Evolutionary conservation across 2,113 vertebrate species (phyloP).

Genomic region (Anhinga anhinga): DNA sequence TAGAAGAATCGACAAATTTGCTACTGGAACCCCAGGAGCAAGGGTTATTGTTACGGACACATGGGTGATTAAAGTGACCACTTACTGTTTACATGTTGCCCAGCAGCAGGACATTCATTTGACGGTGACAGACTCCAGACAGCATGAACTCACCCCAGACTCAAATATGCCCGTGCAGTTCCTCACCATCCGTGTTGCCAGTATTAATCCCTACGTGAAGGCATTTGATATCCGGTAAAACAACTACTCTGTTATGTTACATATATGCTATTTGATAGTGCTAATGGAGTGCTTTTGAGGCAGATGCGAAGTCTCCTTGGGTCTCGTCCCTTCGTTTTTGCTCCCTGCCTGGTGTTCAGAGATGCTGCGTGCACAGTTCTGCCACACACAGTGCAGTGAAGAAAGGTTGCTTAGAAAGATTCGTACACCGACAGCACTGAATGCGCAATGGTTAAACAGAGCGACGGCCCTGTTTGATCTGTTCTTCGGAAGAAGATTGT

Average conservation of each 20-base stretch:
- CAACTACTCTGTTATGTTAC: not conserved
- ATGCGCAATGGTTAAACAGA: not conserved
- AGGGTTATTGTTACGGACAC: constrained; percentile 90
- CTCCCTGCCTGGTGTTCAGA: not conserved
- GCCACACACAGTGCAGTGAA: not conserved
- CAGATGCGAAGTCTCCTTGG: not conserved
- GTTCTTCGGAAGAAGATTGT: not conserved
- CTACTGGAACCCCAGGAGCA: constrained; percentile 83
- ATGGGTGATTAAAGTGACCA: constrained; percentile 91
- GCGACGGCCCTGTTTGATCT: not conserved
- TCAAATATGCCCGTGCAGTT: constrained; percentile 86
- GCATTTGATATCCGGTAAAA: constrained; percentile 88
- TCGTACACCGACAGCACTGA: not conserved
- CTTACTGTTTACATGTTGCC: constrained; percentile 83
- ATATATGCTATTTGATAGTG: not conserved
- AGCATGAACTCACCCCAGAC: constrained; percentile 87
- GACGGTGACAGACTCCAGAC: constrained; percentile 84
- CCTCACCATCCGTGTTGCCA: constrained; percentile 86
- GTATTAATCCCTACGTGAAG: constrained; percentile 76
- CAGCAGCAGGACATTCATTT: constrained; percentile 88
- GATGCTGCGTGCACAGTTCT: not conserved
- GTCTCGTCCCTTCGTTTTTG: not conserved
- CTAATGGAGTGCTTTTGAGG: not conserved
- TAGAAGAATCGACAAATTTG: constrained; percentile 91
- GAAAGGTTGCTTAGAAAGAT: not conserved